phyloP scores from a whole-genome alignment of 2,888 invertebrate species.

The Diarsia rubi region DNA sequence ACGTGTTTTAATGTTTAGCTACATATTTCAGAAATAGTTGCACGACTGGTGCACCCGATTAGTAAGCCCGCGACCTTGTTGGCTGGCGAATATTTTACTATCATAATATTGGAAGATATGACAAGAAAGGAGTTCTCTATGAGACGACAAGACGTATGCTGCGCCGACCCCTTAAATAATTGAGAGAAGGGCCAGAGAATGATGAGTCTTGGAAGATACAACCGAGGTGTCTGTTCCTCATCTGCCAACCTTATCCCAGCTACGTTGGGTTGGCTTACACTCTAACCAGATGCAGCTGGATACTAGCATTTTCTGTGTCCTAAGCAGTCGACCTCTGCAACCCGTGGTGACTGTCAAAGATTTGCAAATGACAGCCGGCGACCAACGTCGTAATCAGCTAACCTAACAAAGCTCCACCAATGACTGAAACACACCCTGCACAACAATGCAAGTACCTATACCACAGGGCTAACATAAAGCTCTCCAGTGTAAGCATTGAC shows the following conservation, averaged over 20 bases:
- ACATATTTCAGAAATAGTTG: not conserved
- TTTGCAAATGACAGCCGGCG: not conserved
- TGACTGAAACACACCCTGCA: not conserved
- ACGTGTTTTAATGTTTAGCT: not conserved
- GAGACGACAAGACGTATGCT: too few relatives aligned
- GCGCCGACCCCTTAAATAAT: too few relatives aligned
- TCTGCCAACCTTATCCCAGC: not conserved
- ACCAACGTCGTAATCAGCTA: not conserved
- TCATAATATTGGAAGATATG: not conserved
- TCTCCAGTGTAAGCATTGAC: slow-evolving; percentile 58
- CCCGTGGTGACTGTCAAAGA: not conserved
- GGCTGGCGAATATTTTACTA: not conserved
- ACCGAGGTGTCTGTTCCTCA: not conserved
- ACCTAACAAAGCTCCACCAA: not conserved
- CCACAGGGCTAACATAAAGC: slow-evolving; percentile 26
- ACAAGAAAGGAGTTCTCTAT: too few relatives aligned
- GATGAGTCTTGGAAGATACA: not conserved
- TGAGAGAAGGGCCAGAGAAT: too few relatives aligned
- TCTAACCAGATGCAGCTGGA: not conserved
- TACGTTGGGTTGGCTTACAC: not conserved
- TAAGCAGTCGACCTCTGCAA: not conserved
- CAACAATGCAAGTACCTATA: slow-evolving; percentile 36
- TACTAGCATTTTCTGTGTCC: too few relatives aligned
- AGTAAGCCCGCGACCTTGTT: not conserved
- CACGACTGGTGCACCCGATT: not conserved